Percentiles rank a stretch among this genome's conserved stretches.
These are phyloP conservation scores for Drosophila truncata DNA, from an alignment of 1,140 invertebrate genomes.

Conservation along the genomic window DNA sequence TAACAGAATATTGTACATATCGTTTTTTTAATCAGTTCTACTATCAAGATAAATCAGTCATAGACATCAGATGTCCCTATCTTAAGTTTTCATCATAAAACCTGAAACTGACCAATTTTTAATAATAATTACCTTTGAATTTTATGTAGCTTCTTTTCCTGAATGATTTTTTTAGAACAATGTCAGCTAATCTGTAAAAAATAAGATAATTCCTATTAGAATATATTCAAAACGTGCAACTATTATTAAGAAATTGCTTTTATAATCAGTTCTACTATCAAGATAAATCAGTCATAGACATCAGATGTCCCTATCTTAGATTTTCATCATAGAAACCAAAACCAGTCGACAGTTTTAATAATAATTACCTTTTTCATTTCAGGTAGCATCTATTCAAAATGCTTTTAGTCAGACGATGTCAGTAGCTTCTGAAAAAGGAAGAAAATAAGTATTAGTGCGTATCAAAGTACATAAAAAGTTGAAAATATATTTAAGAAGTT, in stretches of 20 bases:
- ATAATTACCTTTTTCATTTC: no score
- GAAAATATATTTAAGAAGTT: no score
- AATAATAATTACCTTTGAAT: not conserved
- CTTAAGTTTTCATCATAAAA: conserved; percentile 26
- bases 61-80: conserved; percentile 58
- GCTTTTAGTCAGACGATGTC: no score
- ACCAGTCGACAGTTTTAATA: no score
- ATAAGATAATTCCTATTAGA: not conserved
- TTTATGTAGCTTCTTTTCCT: not conserved
- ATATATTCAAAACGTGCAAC: not conserved
- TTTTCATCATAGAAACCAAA: conserved; percentile 44
- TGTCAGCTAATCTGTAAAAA: not conserved
- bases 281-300: conserved; percentile 56
- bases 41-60: conserved; percentile 57
- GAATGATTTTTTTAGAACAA: not conserved
- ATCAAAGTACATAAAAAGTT: no score
- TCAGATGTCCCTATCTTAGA: conserved; percentile 51
- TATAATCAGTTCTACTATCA: conserved; percentile 18
- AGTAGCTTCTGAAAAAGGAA: no score
- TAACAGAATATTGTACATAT: not conserved
- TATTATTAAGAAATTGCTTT: not conserved
- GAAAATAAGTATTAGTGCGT: no score
- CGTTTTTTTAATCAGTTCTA: conserved; percentile 22
- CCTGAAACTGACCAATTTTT: not conserved
- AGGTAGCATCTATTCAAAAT: no score